phyloP scores from a whole-genome alignment of 1,140 invertebrate genomes.

The Drosophila micromelanica region DNA sequence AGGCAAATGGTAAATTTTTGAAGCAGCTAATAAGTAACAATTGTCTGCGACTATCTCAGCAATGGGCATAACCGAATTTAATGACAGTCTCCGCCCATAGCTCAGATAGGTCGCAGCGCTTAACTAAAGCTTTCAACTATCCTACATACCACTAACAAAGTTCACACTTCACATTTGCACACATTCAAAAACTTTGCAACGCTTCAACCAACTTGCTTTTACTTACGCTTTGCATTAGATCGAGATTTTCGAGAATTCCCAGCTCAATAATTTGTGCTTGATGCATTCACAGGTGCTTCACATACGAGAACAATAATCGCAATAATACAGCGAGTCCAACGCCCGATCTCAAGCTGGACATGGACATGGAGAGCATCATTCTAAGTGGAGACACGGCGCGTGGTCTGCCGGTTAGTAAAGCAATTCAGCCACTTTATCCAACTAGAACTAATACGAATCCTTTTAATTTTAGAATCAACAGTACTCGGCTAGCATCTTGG shows the following conservation, averaged over 20 bases:
- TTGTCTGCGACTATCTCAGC: constrained; percentile 21
- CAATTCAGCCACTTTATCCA: too few species aligned
- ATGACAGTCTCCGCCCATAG: constrained; percentile 1
- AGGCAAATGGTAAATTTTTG: constrained; percentile 88
- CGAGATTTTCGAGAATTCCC: background rate
- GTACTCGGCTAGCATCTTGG: constrained; percentile 95
- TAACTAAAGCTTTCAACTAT: constrained; percentile 24
- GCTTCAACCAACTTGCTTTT: constrained; percentile 68
- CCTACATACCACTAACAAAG: constrained; percentile 40
- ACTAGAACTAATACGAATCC: background rate
- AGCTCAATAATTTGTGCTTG: background rate
- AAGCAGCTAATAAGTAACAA: constrained; percentile 73
- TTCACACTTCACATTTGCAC: constrained; percentile 55
- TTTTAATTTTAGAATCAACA: constrained; percentile 80
- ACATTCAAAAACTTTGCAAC: constrained; percentile 52
- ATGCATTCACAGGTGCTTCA: constrained; percentile 87
- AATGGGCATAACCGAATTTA: constrained; percentile 8
- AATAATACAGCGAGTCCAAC: constrained; percentile 78
- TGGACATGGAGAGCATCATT: constrained; percentile 72
- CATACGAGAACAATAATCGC: constrained; percentile 89
- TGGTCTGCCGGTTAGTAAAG: constrained; percentile 54
- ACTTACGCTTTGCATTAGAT: constrained; percentile 55
- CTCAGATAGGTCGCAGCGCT: constrained; percentile 21
- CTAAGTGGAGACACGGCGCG: constrained; percentile 51
- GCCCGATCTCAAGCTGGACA: constrained; percentile 81